Evolutionary conservation across 1,140 invertebrate genomes (phyloP), one percentile per base, ranked within the genome.

Genomic region (Lordiphosa stackelbergi): DNA sequence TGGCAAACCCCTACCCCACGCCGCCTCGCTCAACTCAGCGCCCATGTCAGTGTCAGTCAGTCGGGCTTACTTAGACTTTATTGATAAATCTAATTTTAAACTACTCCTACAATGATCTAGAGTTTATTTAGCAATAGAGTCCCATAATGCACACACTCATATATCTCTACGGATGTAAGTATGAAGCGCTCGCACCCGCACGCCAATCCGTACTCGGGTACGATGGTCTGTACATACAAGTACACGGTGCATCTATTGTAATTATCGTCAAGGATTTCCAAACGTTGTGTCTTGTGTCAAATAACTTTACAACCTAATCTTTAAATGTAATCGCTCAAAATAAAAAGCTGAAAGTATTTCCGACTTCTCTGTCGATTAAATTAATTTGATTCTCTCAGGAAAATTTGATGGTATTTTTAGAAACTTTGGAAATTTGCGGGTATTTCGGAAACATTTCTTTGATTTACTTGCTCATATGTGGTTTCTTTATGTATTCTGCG

Each of bases 91-190:
- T 61, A 61, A 53, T 61, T 48, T 53, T 49, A 53, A 57, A 57
- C 53, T 57, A 63, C 36, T 63, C 36, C 43, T 66, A 56, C 34
- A 66, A 47, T 31, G 28, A 31, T 8, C 11, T 62, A 56, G 53
- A 51, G 22, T 42, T 37, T 63, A 63, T 36, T 63, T 63, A 63
- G 53, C 36, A n/a, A 48, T 63, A 66, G 40, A 53, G 24, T 49
- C 16, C 35, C 35, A 35, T 9, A 51, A 51, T 51, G 48, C 34
- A 12, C 19, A 51, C 36, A 53, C 12, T 37, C 28, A 28, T 11
- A 11, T 12, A 24, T 53, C 22, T 53, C 22, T 41, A 41, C 16
- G 43, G 35, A 53, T 53, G 28, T 31, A 24, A 41, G 37, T 41
- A 43, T 28, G 24, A 16, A 41, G 31, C 16, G 24, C 24, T 43